Base-by-base conservation (phyloP, 2,888 invertebrate genomes). In the Himalopsyche tibetana region DNA sequence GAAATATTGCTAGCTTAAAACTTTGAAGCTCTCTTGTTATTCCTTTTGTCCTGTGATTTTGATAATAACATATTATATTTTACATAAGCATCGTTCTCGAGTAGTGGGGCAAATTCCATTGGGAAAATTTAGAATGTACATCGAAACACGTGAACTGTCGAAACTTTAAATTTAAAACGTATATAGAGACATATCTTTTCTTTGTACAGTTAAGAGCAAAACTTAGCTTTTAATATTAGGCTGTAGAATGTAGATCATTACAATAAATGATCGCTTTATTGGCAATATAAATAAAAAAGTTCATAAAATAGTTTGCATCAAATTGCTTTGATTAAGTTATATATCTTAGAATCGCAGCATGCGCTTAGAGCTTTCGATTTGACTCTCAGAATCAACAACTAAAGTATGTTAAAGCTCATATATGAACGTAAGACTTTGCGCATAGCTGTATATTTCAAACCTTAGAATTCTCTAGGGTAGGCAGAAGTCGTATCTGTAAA, bases 1-100 rank as follows among this genome's bases (percentile, higher is more conserved):
- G 63, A 63, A 63, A 63, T 63, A 63, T 63, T 63, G 63, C 63
- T 28, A 28, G 63, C 63, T 63, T 63, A 63, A 63, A 63, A 63
- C 19, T 63, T 63, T 63, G 8, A 63, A 63, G 19, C 63, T 19
- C 63, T 3, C 63, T 63, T 19, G 28, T 63, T 63, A 63, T 19
- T 63, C 63, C 63, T 6, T 63, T 63, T 63, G 63, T 63, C 19
- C 28, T 28, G 63, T 63, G 28, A 63, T 63, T 63, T 63, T 63
- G 19, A 19, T 63, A 63, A 19, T 63, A 9, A 63, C 63, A 63
- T 63, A 63, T 28, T 28, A 28, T 63, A 63, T 63, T 63, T 63
- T 63, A 63, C 28, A 63, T 63, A 63, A 19, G 19, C 28, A 63
- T 19, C 8, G 6, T 8, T 63, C 63, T 9, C 19, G 2, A 63